phyloP scores from a whole-genome alignment of 2,797 vertebrate genomes.

The Acridotheres tristis region DNA sequence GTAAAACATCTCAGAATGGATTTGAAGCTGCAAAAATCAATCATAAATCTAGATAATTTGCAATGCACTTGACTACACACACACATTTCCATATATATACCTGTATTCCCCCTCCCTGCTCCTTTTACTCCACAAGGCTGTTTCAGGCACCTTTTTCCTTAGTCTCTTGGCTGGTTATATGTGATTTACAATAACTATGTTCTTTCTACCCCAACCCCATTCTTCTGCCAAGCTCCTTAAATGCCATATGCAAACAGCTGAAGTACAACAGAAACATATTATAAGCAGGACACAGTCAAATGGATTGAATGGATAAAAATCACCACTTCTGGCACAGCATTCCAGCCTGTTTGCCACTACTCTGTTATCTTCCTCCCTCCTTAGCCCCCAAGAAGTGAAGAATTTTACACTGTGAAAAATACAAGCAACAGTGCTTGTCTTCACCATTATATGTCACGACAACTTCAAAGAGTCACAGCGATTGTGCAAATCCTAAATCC shows the following conservation, averaged over 20 bases:
- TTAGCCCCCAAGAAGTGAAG: neutral
- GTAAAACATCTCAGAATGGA: neutral
- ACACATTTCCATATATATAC: neutral
- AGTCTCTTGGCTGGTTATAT: neutral
- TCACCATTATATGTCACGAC: neutral
- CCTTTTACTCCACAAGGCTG: neutral
- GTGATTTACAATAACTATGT: neutral
- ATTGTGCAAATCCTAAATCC: neutral
- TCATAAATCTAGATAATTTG: neutral
- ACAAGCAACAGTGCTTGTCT: neutral
- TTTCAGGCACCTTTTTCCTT: neutral
- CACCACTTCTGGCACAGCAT: neutral
- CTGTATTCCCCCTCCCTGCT: accelerated
- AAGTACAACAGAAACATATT: neutral
- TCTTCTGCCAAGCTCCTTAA: neutral
- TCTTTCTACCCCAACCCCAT: neutral
- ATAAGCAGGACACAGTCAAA: neutral
- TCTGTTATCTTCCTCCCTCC: neutral
- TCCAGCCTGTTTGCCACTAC: neutral
- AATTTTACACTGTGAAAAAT: neutral
- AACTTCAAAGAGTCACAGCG: neutral
- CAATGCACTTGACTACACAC: neutral
- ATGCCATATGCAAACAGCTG: neutral
- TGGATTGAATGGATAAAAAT: neutral
- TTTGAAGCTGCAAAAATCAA: neutral